These are phyloP conservation scores for Delichon dasypus DNA, from an alignment of 2,797 vertebrate species.

Conservation along the genomic window DNA sequence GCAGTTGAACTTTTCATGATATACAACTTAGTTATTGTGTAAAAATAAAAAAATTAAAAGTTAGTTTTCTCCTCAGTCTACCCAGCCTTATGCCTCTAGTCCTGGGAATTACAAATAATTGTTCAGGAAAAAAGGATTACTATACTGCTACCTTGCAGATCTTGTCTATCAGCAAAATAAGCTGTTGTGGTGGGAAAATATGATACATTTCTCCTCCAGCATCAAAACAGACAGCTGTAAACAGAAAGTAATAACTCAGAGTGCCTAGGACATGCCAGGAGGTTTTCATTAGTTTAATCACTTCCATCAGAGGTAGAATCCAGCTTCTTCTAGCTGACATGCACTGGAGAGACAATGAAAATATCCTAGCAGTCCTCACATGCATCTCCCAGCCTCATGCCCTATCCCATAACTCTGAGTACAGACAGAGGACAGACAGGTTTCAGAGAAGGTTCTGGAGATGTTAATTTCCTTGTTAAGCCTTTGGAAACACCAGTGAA, in stretches of 20 bases:
- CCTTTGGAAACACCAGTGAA: neutral
- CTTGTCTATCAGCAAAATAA: neutral
- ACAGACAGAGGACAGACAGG: neutral
- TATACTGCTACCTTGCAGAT: neutral
- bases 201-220: neutral
- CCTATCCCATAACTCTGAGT: neutral
- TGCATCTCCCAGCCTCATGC: neutral
- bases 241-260: neutral
- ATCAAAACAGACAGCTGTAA: slow-evolving; percentile 12
- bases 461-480: neutral
- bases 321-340: neutral
- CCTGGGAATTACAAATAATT: neutral
- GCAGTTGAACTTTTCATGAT: neutral
- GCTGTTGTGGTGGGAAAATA: neutral
- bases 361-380: neutral
- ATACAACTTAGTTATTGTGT: neutral
- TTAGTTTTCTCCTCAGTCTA: neutral
- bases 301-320: neutral
- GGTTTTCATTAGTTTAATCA: slow-evolving; percentile 38
- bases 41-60: neutral
- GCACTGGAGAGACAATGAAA: neutral
- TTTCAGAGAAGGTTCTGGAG: neutral
- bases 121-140: neutral
- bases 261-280: neutral
- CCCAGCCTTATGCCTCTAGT: neutral